Conservation (phyloP, 2,888 invertebrate species). For the Cheilosia soror region DNA sequence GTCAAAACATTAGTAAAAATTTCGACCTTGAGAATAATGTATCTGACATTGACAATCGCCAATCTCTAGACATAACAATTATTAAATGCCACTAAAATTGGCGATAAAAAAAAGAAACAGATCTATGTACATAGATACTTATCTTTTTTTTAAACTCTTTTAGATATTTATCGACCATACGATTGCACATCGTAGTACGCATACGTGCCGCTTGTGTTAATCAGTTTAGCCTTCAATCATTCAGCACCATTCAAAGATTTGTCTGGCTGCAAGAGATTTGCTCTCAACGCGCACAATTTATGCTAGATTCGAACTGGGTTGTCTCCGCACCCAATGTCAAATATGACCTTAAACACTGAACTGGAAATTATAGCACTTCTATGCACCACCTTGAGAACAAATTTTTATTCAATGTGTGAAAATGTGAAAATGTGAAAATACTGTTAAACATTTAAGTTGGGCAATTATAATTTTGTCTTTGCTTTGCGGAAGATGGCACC, state of each 20-base stretch:
- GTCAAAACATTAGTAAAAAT: not conserved
- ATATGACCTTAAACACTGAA: conserved; percentile 47
- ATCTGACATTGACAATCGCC: not conserved
- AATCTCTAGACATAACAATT: not conserved
- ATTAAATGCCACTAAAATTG: not conserved
- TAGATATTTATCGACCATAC: not conserved
- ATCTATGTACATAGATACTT: not conserved
- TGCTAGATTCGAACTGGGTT: not conserved
- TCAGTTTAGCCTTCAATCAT: conserved; percentile 31
- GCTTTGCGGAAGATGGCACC: conserved; percentile 2
- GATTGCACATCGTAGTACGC: not conserved
- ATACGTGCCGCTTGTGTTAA: conserved; percentile 12
- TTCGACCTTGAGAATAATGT: not conserved
- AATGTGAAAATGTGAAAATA: conserved; percentile 22
- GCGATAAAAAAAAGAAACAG: not conserved
- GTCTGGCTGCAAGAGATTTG: conserved; percentile 12
- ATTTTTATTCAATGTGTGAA: conserved; percentile 6
- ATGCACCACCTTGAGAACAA: conserved; percentile 9
- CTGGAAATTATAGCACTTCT: conserved; percentile 16
- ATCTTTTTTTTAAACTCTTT: not conserved
- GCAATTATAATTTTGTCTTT: not conserved
- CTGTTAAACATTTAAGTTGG: not conserved
- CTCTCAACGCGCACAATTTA: not conserved
- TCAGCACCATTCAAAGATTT: conserved; percentile 23
- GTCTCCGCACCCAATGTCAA: conserved; percentile 7